Evolutionary conservation across 2,888 invertebrate species (phyloP).

Genomic region (Matsumyia berberina): DNA sequence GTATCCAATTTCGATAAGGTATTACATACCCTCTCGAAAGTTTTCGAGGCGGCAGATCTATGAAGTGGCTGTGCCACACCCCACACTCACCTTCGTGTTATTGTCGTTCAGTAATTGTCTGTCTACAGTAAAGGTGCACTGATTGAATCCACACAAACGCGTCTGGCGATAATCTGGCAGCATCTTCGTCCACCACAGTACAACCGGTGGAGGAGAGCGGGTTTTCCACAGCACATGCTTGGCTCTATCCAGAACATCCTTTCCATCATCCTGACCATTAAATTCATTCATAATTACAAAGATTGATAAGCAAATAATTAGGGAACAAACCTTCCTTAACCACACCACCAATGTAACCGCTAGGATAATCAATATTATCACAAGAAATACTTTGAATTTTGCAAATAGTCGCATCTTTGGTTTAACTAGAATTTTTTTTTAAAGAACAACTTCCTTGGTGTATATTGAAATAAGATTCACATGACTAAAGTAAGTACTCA

Average conservation of each 20-base stretch:
- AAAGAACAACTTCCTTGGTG: constrained; percentile 11
- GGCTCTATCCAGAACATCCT: not conserved
- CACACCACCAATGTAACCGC: constrained; percentile 28
- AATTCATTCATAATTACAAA: constrained; percentile 11
- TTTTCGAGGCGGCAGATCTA: not conserved
- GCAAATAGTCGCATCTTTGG: constrained; percentile 67
- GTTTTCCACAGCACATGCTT: not conserved
- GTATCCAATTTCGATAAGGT: constrained; percentile 8
- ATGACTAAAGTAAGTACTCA: constrained; percentile 25
- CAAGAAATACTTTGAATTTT: constrained; percentile 50
- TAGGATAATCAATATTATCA: constrained; percentile 47
- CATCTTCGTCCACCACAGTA: constrained; percentile 78
- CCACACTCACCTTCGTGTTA: constrained; percentile 46
- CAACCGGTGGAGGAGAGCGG: constrained; percentile 45
- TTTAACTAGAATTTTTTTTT: constrained; percentile 11
- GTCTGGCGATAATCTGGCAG: constrained; percentile 72
- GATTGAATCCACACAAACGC: constrained; percentile 77
- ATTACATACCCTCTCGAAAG: not conserved
- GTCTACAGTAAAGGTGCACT: constrained; percentile 78
- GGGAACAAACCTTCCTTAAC: constrained; percentile 34
- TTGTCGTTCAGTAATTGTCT: constrained; percentile 71
- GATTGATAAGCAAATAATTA: not conserved
- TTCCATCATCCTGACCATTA: constrained; percentile 5
- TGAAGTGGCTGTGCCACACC: not conserved
- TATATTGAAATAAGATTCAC: constrained; percentile 27